Evolutionary conservation across 2,113 vertebrate genomes (phyloP), one percentile per base, ranked within the genome.

Genomic region (Atractosteus spatula): DNA sequence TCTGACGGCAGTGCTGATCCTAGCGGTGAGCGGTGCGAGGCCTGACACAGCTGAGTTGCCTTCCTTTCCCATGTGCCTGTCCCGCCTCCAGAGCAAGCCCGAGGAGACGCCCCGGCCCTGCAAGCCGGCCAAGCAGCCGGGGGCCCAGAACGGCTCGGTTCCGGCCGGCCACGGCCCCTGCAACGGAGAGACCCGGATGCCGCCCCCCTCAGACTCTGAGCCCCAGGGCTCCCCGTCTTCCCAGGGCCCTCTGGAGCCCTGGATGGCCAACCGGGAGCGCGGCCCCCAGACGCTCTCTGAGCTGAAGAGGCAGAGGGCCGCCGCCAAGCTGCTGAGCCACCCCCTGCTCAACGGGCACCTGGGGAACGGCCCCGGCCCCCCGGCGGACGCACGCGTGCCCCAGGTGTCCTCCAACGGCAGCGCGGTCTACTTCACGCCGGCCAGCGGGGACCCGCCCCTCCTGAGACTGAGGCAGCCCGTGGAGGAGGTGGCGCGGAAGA

Each of bases 391-490:
- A 8, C 91, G 94, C 78, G 88, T 95, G 85, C 95, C 96, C 3
- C 89, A 94, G 6, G 96, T 96, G 75, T 95, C 94, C 76, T 91
- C 95, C 88, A 98, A 97, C 8, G 96, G 96, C 79, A 95, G 86
- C 77, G 91, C 95, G 0, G 92, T 98, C 64, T 98, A 94, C 85
- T 97, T 95, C 88, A 97, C 96, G 0, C 94, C 95, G 14, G 92
- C 94, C 90, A 97, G 95, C 12, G 96, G 96, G 1, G 96, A 99
- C 42, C 96, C 96, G 0, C 97, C 96, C 8, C 93, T 99, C 69
- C 82, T 98, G 74, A 96, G 91, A 86, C 91, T 99, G 72, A 99
- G 95, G 84, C 96, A 97, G 86, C 96, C 96, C 13, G 81, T 94
- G 12, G 96, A 98, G 69, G 96, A 97, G 56, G 94, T 93, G 89